Evolutionary conservation across 1,140 invertebrate species (phyloP).

Genomic region (Saccostrea glomerata): DNA sequence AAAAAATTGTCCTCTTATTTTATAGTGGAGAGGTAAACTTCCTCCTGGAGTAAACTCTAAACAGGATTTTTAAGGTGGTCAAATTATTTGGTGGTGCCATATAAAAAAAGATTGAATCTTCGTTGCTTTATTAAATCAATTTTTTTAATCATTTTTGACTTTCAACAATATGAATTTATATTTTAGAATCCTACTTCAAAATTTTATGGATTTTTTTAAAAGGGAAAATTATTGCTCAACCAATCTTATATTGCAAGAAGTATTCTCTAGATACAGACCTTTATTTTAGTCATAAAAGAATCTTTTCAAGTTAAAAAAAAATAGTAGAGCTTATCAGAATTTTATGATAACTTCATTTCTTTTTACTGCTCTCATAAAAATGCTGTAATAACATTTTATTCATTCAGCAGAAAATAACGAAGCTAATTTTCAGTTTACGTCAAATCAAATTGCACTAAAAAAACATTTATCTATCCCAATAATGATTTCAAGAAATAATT

Average conservation of each 20-base stretch:
- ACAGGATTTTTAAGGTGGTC: not conserved
- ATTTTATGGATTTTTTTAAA: too few species aligned
- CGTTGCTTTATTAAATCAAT: not conserved
- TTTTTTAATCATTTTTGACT: not conserved
- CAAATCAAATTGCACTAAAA: slow-evolving; percentile 8
- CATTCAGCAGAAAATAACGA: not conserved
- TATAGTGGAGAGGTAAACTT: not conserved
- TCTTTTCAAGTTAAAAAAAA: not conserved
- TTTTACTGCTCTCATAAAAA: slow-evolving; percentile 14
- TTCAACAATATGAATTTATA: too few species aligned
- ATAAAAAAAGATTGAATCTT: not conserved
- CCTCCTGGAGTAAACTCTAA: too few species aligned
- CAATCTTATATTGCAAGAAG: not conserved
- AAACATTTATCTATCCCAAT: not conserved
- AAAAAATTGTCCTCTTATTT: not conserved
- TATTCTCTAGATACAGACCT: not conserved
- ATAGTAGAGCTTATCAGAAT: not conserved
- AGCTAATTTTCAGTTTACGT: slow-evolving; percentile 20
- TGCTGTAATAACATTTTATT: slow-evolving; percentile 24
- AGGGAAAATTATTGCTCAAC: not conserved
- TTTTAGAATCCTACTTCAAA: too few species aligned
- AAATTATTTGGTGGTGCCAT: not conserved
- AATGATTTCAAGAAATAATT: not conserved
- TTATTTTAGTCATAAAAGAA: not conserved
- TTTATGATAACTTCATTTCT: slow-evolving; percentile 30